phyloP scores from a whole-genome alignment of 2,113 vertebrate species.

The Callionymus lyra region DNA sequence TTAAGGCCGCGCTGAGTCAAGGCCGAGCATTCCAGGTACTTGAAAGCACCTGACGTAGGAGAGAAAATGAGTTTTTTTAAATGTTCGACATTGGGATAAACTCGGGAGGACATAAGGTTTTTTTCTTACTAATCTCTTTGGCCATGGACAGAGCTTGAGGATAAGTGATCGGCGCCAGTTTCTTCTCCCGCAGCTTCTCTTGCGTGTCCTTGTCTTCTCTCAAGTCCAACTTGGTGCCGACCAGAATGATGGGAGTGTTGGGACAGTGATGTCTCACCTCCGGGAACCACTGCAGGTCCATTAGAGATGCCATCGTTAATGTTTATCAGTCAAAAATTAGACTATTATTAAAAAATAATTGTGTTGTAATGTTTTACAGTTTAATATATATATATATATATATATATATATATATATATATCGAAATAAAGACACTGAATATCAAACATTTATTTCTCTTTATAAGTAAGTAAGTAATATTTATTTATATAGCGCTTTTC shows the following conservation, averaged over 20 bases:
- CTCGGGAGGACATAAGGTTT: too few species aligned
- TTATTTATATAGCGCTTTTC: too few species aligned
- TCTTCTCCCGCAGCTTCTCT: constrained; percentile 97
- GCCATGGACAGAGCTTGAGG: constrained; percentile 96
- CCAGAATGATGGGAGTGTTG: constrained; percentile 93
- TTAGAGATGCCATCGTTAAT: background rate
- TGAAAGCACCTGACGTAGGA: constrained; percentile 76
- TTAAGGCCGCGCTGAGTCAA: constrained; percentile 96
- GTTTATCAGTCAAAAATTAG: too few species aligned
- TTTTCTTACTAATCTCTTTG: constrained; percentile 89
- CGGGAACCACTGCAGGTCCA: constrained; percentile 80
- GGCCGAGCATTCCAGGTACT: constrained; percentile 94
- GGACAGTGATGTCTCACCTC: constrained; percentile 96
- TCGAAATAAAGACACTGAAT: too few species aligned
- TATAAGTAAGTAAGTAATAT: too few species aligned
- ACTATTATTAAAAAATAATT: too few species aligned
- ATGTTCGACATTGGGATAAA: background rate
- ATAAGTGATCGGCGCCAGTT: constrained; percentile 91
- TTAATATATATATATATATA: too few species aligned
- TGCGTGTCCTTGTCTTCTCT: constrained; percentile 96
- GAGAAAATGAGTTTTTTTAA: too few species aligned
- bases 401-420: too few species aligned
- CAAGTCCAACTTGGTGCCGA: constrained; percentile 92
- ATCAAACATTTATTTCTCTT: too few species aligned
- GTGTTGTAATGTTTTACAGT: too few species aligned